Evolutionary conservation across 2,888 invertebrate species (phyloP).

Genomic region (Mantis religiosa): DNA sequence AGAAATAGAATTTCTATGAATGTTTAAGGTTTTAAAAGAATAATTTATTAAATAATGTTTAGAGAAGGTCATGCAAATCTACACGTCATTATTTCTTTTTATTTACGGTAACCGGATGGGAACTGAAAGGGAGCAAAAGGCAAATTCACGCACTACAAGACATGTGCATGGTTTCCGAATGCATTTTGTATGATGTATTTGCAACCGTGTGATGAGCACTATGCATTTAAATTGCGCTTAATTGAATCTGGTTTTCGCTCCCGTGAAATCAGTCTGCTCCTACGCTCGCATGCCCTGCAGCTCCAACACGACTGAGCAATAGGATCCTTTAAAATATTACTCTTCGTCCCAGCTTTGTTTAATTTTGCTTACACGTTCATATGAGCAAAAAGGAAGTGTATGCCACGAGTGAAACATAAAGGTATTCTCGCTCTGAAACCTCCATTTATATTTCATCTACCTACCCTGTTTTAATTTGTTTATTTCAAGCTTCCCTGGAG

Average conservation of each 20-base stretch:
- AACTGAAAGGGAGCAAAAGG: not conserved
- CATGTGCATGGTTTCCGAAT: not conserved
- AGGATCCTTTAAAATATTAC: not conserved
- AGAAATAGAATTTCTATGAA: too few species aligned
- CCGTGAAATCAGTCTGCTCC: not conserved
- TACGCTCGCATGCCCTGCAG: not conserved
- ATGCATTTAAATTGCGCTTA: not conserved
- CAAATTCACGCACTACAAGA: not conserved
- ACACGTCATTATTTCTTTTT: too few species aligned
- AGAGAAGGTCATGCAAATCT: too few species aligned
- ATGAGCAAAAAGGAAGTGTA: not conserved
- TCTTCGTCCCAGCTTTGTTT: not conserved
- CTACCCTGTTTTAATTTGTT: not conserved
- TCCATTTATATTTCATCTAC: not conserved
- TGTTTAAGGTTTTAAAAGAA: too few species aligned
- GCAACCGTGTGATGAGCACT: not conserved
- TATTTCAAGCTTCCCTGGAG: not conserved
- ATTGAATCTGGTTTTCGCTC: not conserved
- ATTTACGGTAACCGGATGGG: too few species aligned
- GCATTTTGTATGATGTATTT: not conserved
- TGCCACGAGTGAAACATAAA: too few species aligned
- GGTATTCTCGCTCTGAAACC: not conserved
- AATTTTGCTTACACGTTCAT: not conserved
- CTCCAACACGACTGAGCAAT: not conserved
- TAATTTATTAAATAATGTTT: too few species aligned